Conservation (phyloP, 2,113 vertebrate genomes). For the Chelonoidis abingdonii region DNA sequence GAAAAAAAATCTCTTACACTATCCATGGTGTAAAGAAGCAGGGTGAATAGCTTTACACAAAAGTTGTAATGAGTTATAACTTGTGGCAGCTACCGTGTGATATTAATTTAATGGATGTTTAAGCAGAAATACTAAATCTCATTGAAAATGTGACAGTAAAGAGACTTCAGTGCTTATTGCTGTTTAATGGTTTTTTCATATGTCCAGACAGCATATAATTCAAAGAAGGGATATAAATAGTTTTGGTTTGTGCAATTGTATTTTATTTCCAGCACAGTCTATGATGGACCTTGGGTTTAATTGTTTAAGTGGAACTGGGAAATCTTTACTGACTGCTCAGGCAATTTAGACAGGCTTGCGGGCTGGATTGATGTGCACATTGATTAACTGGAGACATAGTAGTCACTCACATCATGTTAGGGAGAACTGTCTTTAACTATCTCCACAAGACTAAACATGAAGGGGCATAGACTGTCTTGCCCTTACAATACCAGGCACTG, state of each 20-base stretch:
- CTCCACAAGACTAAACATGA: background rate
- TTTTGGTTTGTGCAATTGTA: background rate
- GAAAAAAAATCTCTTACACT: background rate
- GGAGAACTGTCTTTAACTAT: background rate
- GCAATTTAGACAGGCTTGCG: background rate
- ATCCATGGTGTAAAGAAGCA: background rate
- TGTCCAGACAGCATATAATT: background rate
- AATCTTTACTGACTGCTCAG: background rate
- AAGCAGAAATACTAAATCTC: slow-evolving; percentile 14
- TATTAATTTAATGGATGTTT: background rate
- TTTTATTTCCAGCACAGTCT: background rate
- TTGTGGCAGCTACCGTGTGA: background rate
- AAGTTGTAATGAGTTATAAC: background rate
- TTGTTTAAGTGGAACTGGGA: background rate
- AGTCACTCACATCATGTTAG: background rate
- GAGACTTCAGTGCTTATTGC: background rate
- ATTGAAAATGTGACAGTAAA: background rate
- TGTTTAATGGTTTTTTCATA: background rate
- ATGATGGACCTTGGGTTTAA: background rate
- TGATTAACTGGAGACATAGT: background rate
- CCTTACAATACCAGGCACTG: background rate
- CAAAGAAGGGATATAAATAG: background rate
- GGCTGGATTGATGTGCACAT: fast-evolving
- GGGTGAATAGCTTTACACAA: background rate
- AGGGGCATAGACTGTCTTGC: background rate